Percentiles rank a stretch among this genome's conserved stretches.
These are phyloP conservation scores for Schizothorax lantsangensis DNA, from an alignment of 2,797 vertebrate species.

Conservation along the genomic window DNA sequence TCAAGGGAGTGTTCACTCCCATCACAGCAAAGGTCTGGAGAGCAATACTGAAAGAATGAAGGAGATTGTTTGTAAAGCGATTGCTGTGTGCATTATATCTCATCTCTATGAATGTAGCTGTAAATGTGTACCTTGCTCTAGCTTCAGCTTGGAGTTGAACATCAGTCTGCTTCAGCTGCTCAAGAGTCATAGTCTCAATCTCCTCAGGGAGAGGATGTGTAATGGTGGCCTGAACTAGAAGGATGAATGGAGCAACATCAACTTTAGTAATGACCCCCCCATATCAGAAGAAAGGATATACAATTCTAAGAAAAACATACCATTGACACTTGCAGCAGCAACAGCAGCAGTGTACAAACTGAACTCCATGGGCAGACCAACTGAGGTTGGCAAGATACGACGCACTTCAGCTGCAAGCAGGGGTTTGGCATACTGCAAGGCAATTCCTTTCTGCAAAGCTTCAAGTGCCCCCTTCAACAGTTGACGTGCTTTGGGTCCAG, in stretches of 20 bases:
- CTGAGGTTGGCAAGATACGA: conserved; percentile 77
- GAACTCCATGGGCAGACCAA: conserved; percentile 83
- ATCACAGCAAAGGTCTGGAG: conserved; percentile 80
- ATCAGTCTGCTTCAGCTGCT: conserved; percentile 76
- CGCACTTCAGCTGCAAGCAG: conserved; percentile 77
- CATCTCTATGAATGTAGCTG: neutral
- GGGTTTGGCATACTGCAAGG: conserved; percentile 72
- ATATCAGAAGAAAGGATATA: neutral
- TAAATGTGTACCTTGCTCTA: conserved; percentile 72
- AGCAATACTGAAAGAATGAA: conserved; percentile 69
- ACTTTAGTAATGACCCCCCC: conserved; percentile 9
- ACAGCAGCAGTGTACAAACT: conserved; percentile 77
- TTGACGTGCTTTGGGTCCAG: conserved; percentile 52
- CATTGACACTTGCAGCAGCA: conserved; percentile 62
- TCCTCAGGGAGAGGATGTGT: conserved; percentile 75
- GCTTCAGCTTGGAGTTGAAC: conserved; percentile 75
- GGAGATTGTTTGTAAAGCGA: neutral
- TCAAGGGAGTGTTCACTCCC: conserved; percentile 78
- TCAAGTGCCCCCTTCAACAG: conserved; percentile 57
- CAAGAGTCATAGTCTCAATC: conserved; percentile 71
- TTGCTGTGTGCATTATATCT: neutral
- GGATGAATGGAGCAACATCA: conserved; percentile 43
- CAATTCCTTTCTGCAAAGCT: conserved; percentile 69
- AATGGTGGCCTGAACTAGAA: conserved; percentile 73
- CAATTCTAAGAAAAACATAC: conserved; percentile 66